Percentiles rank a stretch among this genome's conserved stretches.
Conservation (phyloP, 1,140 invertebrate genomes). For the Trichogramma pretiosum region DNA sequence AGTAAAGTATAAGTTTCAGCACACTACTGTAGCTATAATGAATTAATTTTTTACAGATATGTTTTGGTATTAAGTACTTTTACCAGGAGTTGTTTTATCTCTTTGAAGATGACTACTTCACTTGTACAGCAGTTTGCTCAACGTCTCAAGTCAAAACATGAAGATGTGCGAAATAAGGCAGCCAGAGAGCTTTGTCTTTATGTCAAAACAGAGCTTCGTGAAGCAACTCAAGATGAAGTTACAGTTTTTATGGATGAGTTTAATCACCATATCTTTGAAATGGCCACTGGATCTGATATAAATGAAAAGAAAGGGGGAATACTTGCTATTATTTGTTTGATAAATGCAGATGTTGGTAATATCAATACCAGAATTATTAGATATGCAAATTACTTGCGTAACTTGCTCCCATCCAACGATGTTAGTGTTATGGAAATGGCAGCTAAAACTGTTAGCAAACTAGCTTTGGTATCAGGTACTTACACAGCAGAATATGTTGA, state of each 20-base stretch:
- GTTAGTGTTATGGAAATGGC: constrained; percentile 89
- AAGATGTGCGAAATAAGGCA: constrained; percentile 74
- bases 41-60: constrained; percentile 4
- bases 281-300: constrained; percentile 86
- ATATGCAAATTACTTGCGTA: constrained; percentile 88
- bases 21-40: no score
- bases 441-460: constrained; percentile 86
- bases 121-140: constrained; percentile 72
- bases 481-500: constrained; percentile 93
- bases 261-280: constrained; percentile 91
- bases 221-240: constrained; percentile 85
- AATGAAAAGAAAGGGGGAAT: constrained; percentile 95
- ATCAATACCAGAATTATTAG: constrained; percentile 80
- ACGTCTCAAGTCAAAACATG: constrained; percentile 80
- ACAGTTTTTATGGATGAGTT: constrained; percentile 88
- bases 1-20: no score
- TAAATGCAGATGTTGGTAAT: constrained; percentile 86
- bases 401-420: constrained; percentile 82
- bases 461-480: constrained; percentile 84
- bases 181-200: constrained; percentile 82
- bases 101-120: constrained; percentile 47
- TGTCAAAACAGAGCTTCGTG: constrained; percentile 84
- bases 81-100: constrained; percentile 5
- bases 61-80: neutral
- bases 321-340: constrained; percentile 85